Conservation (phyloP, 2,113 vertebrate genomes). For the Oreotrochilus melanogaster region DNA sequence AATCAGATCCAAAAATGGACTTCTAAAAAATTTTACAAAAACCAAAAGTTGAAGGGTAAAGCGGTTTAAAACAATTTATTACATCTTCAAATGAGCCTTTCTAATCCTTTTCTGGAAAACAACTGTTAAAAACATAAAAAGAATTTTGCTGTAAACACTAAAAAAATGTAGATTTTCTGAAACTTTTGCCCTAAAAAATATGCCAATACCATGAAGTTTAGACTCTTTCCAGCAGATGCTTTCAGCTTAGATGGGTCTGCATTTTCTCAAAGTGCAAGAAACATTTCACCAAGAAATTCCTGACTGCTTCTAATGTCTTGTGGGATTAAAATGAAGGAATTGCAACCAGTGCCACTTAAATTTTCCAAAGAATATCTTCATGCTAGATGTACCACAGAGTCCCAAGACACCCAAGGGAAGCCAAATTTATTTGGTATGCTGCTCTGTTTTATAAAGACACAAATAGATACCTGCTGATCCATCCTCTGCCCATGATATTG, state of each 20-base stretch:
- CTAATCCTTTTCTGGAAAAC: background rate
- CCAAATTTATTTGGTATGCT: constrained; percentile 74
- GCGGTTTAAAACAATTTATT: background rate
- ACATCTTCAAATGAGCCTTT: background rate
- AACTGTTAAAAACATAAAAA: background rate
- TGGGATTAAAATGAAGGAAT: constrained; percentile 8
- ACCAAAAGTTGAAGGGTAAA: background rate
- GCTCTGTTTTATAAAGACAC: background rate
- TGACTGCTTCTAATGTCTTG: background rate
- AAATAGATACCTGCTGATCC: background rate
- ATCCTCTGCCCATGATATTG: background rate
- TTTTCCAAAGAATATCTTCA: background rate
- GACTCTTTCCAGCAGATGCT: background rate
- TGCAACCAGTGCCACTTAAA: background rate
- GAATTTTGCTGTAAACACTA: background rate
- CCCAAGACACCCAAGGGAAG: constrained; percentile 78
- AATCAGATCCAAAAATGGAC: background rate
- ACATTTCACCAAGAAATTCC: background rate
- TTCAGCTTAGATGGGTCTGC: background rate
- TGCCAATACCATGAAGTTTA: background rate
- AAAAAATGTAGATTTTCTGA: background rate
- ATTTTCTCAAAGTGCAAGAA: constrained; percentile 28
- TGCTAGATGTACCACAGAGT: constrained; percentile 82
- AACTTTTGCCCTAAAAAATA: background rate
- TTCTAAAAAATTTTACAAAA: background rate